Base-by-base conservation (phyloP, 1,140 invertebrate species). In the Platorchestia sp. region DNA sequence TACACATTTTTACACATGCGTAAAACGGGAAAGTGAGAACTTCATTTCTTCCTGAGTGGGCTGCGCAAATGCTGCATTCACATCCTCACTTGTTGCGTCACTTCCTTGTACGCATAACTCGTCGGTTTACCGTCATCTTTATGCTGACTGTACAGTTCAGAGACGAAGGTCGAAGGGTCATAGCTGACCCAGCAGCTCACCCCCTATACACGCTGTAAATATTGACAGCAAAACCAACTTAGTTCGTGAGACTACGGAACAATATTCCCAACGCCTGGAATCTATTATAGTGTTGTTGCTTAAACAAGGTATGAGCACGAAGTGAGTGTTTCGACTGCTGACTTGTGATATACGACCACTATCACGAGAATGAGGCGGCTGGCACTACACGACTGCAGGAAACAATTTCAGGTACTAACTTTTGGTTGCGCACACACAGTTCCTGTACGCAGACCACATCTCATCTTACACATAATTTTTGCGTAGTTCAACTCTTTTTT, bases 121-220 rank as follows among this genome's bases (percentile, higher is more conserved):
- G 59, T 27, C 7, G 59, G 59, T 75, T 75, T 75, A 27, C 27
- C 10, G 87, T 41, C 5, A 89, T 5, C 27, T 42, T 42, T 42
- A 16, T 89, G 87, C 87, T 89, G 87, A 89, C 87, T 89, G n/a
- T 36, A 36, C 43, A 42, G n/a, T 16, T 89, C 87, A 41, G 43
- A 89, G 43, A 5, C 87, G 43, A 42, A 89, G 87, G 87, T 42
- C 43, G 87, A 89, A 89, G 87, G 87, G 87, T 89, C 87, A 44
- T 16, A 42, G 87, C 87, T 89, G 87, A 89, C 87, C 3, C 7
- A 42, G 41, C 87, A 89, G 42, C 1, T 10, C 42, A 14, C 87
- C 36, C 87, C 36, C 36, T 41, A 16, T 3, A 27, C 87, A 41
- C 10, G 14, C 87, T 44, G 87, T 89, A 7, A 89, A 89, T 89